Base-by-base conservation (phyloP, 2,888 invertebrate genomes). In the Onthophagus sagittarius region DNA sequence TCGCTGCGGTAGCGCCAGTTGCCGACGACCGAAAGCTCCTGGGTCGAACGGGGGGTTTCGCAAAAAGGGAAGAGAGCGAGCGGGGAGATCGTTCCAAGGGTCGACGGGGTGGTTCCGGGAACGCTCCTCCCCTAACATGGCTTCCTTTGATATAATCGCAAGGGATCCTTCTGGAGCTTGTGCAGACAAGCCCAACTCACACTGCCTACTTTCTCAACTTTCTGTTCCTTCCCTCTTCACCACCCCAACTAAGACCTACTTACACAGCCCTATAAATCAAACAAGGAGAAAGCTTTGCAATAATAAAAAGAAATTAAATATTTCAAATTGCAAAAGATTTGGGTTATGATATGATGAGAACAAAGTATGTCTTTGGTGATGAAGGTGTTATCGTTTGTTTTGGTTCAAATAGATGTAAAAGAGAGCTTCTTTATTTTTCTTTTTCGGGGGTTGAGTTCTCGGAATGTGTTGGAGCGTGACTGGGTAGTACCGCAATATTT, bases 61-160 rank as follows among this genome's bases (percentile, higher is more conserved):
- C 75, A 77, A 79, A 79, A 79, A 78, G 76, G 75, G 73, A 39
- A 6, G 23, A 67, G 32, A 67, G 64, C 5, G 67, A 23, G 67
- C 15, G 67, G 67, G 67, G 67, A 31, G 75, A 69, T 76, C 75
- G 74, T 73, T 75, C 23, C 70, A 74, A 71, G 77, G 75, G 75
- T 75, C 73, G 70, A 71, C 73, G 78, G 81, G 82, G 80, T 75
- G 76, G 81, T 79, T 78, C 79, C 74, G 72, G 72, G 72, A 70
- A 74, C 75, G 82, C 84, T 82, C 85, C 85, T 84, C 85, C 85
- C 81, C 80, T 82, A 84, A 84, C 84, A 85, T 85, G 85, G 85
- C 85, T 82, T 84, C 85, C 84, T 83, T 83, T 81, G 82, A 83
- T 82, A 81, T 82, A 82, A 83, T 84, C 84, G 79, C 83, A 82